Base-by-base conservation (phyloP, 2,113 vertebrate species). In the Paralichthys olivaceus region DNA sequence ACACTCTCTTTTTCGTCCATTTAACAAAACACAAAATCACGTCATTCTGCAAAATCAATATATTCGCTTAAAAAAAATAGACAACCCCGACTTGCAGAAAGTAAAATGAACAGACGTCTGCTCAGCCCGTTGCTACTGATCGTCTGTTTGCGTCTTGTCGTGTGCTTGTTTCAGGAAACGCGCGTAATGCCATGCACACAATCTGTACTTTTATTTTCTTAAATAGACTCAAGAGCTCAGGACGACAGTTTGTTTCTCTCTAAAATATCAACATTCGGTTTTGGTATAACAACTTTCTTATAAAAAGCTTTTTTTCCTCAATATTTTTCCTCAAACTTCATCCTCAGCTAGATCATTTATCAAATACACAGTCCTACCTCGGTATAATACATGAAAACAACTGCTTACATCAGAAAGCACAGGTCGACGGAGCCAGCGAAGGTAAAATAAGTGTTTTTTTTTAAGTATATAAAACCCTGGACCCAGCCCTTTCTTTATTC, bases 281-380 rank as follows among this genome's bases (percentile, higher is more conserved):
- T 89, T 83, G 81, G 73, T 90, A 72, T 72, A 72, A 83, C 67
- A 68, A 85, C 23, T 34, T 81, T 61, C 64, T 69, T 62, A 77
- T 70, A 81, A 84, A 85, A 75, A 64, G 9, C 19, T 29, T 86
- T 66, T 67, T 15, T 23, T 22, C 85, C 56, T 37, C 5, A 61
- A 54, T 58, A 70, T 63, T 65, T 84, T 62, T 67, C 55, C 68
- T 80, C 62, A 81, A 70, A 80, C 59, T 51, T 75, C 69, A 72
- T 84, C 77, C 84, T 83, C 69, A 69, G 66, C 73, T 77, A 71
- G 51, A 34, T 34, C 32, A 34, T 34, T 68, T 74, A 84, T 81
- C 77, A 83, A 83, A 93, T 84, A 88, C 69, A 87, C 89, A 90
- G 60, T 70, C 82, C 80, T 86, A 90, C 83, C 74, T 86, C 80